Evolutionary conservation across 2,113 vertebrate genomes (phyloP), one percentile per base, ranked within the genome.

Genomic region (Piliocolobus tephrosceles): DNA sequence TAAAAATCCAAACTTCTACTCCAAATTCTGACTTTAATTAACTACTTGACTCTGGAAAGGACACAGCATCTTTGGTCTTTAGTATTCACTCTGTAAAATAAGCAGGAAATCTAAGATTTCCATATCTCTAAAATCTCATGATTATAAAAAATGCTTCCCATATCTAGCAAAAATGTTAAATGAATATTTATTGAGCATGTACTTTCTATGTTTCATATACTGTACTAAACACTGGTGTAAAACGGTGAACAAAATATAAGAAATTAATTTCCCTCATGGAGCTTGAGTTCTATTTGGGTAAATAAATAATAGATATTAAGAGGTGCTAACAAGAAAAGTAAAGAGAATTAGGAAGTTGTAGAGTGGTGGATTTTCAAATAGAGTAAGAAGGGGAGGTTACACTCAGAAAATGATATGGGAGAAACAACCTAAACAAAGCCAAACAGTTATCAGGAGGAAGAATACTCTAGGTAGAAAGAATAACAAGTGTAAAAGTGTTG

Each of bases 371-470:
- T 38, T 93, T 96, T 90, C 86, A 64, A 79, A 32, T 45, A 35
- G 8, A 27, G 0, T 27, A 0, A 1, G 6, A 13, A 76, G 18
- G 22, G 20, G 5, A 75, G 52, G 8, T 13, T 70, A 72, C 8
- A 35, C 13, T 40, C 30, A 95, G 47, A 85, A 72, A 95, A 68
- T 23, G 10, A 38, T 86, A 20, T 43, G 3, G 10, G 8, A 89
- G 8, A 73, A 84, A 83, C 6, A 45, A 79, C 1, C 18, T 75
- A 43, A 70, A 88, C 5, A 4, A 7, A 82, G 32, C 5, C 43
- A 78, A 88, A 68, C 2, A 66, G 7, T 80, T 55, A 52, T 7
- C 4, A 66, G 47, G 3, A 83, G 17, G 23, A 55, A 58, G 10
- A 94, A 75, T 5, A 25, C 2, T 52, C 2, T 3, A 57, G 27